A percentile compares a stretch with the other conserved stretches of the same genome.
These are phyloP conservation scores for Gephyroberyx darwinii DNA, from an alignment of 2,797 vertebrate species.

Conservation along the genomic window DNA sequence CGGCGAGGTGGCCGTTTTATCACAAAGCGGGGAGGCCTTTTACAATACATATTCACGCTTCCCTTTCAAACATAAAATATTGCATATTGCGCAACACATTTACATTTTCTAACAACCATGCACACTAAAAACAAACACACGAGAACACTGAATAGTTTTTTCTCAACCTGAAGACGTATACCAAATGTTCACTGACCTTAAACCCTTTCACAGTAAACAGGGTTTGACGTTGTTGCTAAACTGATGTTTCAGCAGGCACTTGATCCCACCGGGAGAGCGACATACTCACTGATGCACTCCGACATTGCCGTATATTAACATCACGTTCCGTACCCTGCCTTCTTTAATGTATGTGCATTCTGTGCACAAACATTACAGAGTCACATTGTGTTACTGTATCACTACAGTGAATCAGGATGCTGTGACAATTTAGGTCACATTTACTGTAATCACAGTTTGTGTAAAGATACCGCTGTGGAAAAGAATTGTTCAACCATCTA, in stretches of 20 bases:
- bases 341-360: constrained; percentile 67
- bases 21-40: constrained; percentile 39
- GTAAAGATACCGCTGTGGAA: too few species aligned
- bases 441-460: constrained; percentile 3
- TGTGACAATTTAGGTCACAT: constrained; percentile 20
- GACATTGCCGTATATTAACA: constrained; percentile 65
- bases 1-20: constrained; percentile 50
- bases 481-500: too few species aligned
- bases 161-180: constrained; percentile 19
- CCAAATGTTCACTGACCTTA: too few species aligned
- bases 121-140: background rate
- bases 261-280: constrained; percentile 65
- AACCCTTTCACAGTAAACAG: constrained; percentile 57
- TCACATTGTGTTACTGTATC: constrained; percentile 44
- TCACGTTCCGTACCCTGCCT: constrained; percentile 58
- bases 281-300: constrained; percentile 64
- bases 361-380: constrained; percentile 46
- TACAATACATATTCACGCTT: constrained; percentile 16
- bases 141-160: constrained; percentile 21
- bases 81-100: constrained; percentile 7
- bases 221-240: constrained; percentile 73
- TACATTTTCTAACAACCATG: background rate
- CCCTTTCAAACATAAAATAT: constrained; percentile 14
- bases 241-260: constrained; percentile 70
- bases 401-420: constrained; percentile 20